phyloP scores from a whole-genome alignment of 2,888 invertebrate genomes.

The Acrocyrtus sp. region DNA sequence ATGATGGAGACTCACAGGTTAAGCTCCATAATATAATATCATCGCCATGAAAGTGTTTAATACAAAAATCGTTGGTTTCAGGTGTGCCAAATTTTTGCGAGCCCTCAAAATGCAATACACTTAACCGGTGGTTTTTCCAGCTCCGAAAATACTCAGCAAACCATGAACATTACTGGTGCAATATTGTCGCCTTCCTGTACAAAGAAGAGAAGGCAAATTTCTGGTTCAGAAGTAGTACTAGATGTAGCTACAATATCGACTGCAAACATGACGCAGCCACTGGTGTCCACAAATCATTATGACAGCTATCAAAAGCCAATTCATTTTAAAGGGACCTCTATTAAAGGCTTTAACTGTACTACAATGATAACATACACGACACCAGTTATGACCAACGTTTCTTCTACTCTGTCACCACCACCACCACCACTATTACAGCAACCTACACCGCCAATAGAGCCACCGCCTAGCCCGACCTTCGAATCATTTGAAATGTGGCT shows the following conservation, averaged over 20 bases:
- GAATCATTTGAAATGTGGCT: constrained; percentile 77
- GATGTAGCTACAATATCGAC: neutral
- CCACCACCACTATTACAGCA: neutral
- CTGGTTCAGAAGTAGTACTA: neutral
- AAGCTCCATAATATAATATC: too few species aligned
- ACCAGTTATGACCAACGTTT: neutral
- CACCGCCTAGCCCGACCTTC: constrained; percentile 57
- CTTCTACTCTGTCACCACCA: neutral
- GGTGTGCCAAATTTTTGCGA: constrained; percentile 59
- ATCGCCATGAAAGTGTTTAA: neutral
- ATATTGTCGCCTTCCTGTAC: neutral
- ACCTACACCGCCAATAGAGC: neutral
- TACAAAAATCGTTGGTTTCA: constrained; percentile 7
- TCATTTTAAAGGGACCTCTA: neutral
- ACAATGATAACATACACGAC: neutral
- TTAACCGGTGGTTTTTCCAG: constrained; percentile 21
- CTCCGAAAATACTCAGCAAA: constrained; percentile 31
- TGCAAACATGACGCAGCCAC: neutral
- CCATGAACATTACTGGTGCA: constrained; percentile 20
- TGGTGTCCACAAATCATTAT: constrained; percentile 7
- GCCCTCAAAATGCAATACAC: constrained; percentile 50
- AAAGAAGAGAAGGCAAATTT: constrained; percentile 30
- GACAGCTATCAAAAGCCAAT: constrained; percentile 15
- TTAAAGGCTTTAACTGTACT: constrained; percentile 1
- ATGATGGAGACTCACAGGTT: constrained; percentile 58